These are phyloP conservation scores for Lordiphosa stackelbergi DNA, from an alignment of 1,140 invertebrate species.

Conservation along the genomic window DNA sequence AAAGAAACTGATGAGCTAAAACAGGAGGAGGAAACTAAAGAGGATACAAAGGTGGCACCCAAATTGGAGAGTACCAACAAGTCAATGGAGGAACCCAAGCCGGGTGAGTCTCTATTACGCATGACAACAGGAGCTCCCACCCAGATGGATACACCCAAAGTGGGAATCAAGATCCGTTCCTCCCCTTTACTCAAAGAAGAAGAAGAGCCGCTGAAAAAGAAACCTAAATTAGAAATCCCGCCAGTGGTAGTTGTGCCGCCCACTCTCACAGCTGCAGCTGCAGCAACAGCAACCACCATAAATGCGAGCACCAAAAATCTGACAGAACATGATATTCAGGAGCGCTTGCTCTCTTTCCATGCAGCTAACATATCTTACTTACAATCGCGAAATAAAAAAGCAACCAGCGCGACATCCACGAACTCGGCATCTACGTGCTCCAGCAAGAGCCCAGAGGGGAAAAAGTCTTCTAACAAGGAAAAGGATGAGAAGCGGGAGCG, in stretches of 20 bases:
- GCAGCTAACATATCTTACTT: constrained; percentile 80
- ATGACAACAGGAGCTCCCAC: constrained; percentile 22
- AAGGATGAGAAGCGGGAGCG: constrained; percentile 54
- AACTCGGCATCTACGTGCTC: constrained; percentile 12
- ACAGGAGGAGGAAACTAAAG: constrained; percentile 5
- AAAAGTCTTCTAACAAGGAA: constrained; percentile 43
- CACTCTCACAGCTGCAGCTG: neutral
- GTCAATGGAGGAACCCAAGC: constrained; percentile 42
- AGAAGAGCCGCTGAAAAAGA: constrained; percentile 54
- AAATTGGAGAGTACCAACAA: constrained; percentile 30
- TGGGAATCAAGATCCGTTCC: constrained; percentile 23
- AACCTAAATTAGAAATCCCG: constrained; percentile 37
- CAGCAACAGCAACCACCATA: constrained; percentile 8
- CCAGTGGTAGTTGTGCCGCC: neutral
- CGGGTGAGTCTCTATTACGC: constrained; percentile 55
- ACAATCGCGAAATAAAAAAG: constrained; percentile 81
- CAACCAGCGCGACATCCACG: constrained; percentile 13
- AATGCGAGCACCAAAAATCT: constrained; percentile 42
- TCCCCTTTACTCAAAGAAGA: constrained; percentile 28
- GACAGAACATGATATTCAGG: constrained; percentile 80
- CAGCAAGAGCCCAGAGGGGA: constrained; percentile 23
- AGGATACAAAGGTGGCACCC: constrained; percentile 5
- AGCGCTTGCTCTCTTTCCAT: constrained; percentile 80
- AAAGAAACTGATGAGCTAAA: constrained; percentile 6
- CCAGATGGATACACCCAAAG: constrained; percentile 29